Conservation (phyloP, 1,140 invertebrate genomes). For the Scaptodrosophila lebanonensis region DNA sequence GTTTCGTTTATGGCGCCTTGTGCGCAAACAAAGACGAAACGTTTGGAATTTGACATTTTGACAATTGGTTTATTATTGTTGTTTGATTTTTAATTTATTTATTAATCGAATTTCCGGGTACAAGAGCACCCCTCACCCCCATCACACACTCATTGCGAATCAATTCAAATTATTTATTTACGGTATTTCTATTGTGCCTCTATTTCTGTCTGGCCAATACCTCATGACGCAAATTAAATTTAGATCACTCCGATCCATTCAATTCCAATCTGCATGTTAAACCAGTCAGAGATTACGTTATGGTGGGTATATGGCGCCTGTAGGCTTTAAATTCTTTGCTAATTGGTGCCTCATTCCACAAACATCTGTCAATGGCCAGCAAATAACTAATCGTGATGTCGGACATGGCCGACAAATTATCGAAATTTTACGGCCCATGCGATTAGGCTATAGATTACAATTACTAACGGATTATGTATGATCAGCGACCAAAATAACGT, state of each 20-base stretch:
- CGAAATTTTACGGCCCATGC: constrained; percentile 25
- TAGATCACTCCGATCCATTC: no score
- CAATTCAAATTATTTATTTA: constrained; percentile 24
- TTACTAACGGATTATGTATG: constrained; percentile 1
- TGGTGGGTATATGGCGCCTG: no score
- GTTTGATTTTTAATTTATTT: constrained; percentile 46
- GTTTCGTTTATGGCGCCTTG: no score
- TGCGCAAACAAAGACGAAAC: constrained; percentile 19
- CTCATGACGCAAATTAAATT: no score
- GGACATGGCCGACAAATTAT: constrained; percentile 50
- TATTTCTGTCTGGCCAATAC: no score
- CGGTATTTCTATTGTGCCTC: constrained; percentile 16
- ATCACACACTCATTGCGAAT: constrained; percentile 1
- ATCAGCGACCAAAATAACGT: constrained; percentile 36
- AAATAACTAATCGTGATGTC: constrained; percentile 16
- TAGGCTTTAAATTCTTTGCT: no score
- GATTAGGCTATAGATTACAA: not conserved
- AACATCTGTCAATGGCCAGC: constrained; percentile 6
- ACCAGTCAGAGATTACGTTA: no score
- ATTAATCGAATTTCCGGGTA: constrained; percentile 48
- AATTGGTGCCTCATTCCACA: no score
- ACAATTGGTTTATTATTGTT: constrained; percentile 43
- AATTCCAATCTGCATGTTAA: no score
- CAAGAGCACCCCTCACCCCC: not conserved
- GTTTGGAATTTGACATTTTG: constrained; percentile 62